Conservation (phyloP, 2,797 vertebrate genomes). For the Xyrichtys novacula region DNA sequence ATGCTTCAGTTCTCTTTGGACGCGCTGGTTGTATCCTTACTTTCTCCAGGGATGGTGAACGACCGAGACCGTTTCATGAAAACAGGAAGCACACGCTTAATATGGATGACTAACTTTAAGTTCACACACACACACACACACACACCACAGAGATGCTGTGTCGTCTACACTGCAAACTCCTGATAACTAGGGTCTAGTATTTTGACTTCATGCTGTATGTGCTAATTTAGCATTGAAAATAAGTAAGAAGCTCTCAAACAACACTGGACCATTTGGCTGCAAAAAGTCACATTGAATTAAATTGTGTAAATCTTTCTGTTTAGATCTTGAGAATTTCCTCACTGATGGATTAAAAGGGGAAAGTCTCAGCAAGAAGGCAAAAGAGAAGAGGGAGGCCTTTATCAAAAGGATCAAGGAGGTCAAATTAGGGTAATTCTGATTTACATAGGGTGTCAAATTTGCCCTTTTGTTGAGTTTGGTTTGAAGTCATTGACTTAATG, state of each 20-base stretch:
- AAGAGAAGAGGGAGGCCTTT: constrained; percentile 91
- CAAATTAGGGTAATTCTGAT: constrained; percentile 85
- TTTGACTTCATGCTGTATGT: neutral
- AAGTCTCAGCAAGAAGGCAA: constrained; percentile 93
- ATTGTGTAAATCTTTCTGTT: constrained; percentile 26
- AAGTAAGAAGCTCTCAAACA: neutral
- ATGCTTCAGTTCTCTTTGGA: neutral
- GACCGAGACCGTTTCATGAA: constrained; percentile 7
- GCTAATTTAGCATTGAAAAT: neutral
- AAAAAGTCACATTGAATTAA: neutral
- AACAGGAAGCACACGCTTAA: constrained; percentile 62
- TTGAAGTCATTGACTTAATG: neutral
- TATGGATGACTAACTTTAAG: constrained; percentile 7
- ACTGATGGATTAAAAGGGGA: constrained; percentile 90
- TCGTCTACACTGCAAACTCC: neutral
- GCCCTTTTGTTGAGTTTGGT: neutral
- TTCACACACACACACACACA: neutral
- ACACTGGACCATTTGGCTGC: neutral
- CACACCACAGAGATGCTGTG: neutral
- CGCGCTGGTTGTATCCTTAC: neutral
- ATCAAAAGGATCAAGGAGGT: constrained; percentile 93
- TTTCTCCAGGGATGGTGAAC: neutral
- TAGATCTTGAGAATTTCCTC: constrained; percentile 92
- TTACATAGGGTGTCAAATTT: neutral
- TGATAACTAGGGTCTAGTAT: neutral